Conservation (phyloP, 2,888 invertebrate species). For the Hedychridium roseum region DNA sequence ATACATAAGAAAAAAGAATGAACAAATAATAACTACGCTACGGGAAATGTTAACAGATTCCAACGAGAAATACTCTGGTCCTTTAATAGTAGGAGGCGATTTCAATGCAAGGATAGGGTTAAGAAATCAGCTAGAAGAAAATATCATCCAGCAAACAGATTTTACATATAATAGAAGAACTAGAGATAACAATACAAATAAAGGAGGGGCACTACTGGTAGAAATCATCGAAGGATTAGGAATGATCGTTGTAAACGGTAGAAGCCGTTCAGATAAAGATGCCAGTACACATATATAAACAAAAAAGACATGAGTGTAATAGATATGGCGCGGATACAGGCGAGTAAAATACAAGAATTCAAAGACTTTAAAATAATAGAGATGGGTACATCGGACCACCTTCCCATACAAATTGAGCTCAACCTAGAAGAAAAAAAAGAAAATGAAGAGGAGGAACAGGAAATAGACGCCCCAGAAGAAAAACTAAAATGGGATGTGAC, state of each 20-base stretch:
- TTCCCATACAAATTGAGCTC: no score
- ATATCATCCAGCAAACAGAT: background rate
- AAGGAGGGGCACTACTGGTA: background rate
- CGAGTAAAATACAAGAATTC: background rate
- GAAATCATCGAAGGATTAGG: background rate
- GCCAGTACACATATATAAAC: no score
- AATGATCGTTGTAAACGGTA: background rate
- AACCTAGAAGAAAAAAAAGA: no score
- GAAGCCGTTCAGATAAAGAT: no score
- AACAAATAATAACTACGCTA: constrained; percentile 1
- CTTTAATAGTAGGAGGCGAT: constrained; percentile 15
- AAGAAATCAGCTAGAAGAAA: background rate
- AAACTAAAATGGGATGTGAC: background rate
- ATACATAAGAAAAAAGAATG: no score
- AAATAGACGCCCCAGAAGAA: no score
- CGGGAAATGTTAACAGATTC: constrained; percentile 3
- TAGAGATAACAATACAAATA: background rate
- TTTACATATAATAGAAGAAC: background rate
- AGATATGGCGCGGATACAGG: no score
- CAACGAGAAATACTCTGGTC: constrained; percentile 1
- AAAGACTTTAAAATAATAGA: background rate
- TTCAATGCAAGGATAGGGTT: constrained; percentile 13
- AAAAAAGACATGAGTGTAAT: no score
- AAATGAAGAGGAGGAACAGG: no score
- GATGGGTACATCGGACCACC: no score